Evolutionary conservation across 2,888 invertebrate species (phyloP).

Genomic region (Drosophila borealis): DNA sequence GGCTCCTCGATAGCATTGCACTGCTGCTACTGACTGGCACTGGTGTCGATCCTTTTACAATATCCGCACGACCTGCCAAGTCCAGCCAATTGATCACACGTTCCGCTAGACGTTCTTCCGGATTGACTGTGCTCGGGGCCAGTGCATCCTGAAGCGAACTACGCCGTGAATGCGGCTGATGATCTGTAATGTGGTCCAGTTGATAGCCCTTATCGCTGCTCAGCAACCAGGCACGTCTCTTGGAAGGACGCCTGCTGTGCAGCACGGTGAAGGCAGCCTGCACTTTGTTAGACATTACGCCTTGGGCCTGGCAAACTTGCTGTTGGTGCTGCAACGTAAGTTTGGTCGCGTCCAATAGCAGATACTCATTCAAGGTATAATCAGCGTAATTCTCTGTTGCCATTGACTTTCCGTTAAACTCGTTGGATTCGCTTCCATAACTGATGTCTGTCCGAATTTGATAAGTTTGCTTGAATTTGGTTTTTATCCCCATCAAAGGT

Average conservation of each 20-base stretch:
- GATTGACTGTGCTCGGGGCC: constrained; percentile 50
- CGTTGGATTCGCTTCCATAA: constrained; percentile 51
- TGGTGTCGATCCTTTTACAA: constrained; percentile 54
- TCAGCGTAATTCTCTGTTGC: constrained; percentile 45
- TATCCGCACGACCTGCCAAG: constrained; percentile 87
- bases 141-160: constrained; percentile 80
- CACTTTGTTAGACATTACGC: constrained; percentile 29
- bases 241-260: constrained; percentile 56
- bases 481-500: background rate
- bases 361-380: constrained; percentile 58
- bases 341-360: constrained; percentile 67
- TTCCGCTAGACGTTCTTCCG: constrained; percentile 87
- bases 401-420: constrained; percentile 40
- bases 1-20: constrained; percentile 35
- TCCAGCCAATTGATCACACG: constrained; percentile 93
- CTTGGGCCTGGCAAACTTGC: constrained; percentile 36
- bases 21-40: constrained; percentile 33
- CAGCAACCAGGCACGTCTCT: constrained; percentile 52
- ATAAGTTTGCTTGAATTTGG: background rate
- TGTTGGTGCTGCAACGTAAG: constrained; percentile 68
- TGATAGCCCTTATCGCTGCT: constrained; percentile 57
- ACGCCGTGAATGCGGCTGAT: constrained; percentile 68
- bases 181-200: constrained; percentile 50
- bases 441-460: constrained; percentile 25
- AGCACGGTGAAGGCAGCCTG: constrained; percentile 26